Evolutionary conservation across 1,140 invertebrate species (phyloP).

Genomic region (Solenopsis fugax): DNA sequence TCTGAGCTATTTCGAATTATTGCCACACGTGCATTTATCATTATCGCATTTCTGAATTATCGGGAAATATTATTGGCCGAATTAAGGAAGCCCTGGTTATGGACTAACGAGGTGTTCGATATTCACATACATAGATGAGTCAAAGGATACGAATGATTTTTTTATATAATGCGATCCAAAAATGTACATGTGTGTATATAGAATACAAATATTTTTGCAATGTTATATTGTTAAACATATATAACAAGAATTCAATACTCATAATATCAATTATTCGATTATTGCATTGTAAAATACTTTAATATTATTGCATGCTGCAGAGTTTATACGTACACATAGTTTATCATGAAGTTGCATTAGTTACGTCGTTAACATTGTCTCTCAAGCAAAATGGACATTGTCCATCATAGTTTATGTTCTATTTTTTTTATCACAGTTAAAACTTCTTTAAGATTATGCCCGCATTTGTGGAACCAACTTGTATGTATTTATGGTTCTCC

Average conservation of each 20-base stretch:
- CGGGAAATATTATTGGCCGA: neutral
- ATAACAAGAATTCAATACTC: neutral
- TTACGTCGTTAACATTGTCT: neutral
- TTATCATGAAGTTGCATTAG: conserved; percentile 3
- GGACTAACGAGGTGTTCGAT: conserved; percentile 22
- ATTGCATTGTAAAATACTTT: neutral
- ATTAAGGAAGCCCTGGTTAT: neutral
- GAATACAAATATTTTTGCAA: too few species aligned
- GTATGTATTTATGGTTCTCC: neutral
- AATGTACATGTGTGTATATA: neutral
- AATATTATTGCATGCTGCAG: neutral
- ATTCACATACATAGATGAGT: neutral
- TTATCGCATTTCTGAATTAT: conserved; percentile 46
- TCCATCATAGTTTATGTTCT: too few species aligned
- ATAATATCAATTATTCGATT: neutral
- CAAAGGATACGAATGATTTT: conserved; percentile 1
- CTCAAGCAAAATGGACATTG: conserved; percentile 7
- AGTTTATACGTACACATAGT: neutral
- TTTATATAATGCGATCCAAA: neutral
- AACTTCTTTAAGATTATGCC: neutral
- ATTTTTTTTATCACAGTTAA: neutral
- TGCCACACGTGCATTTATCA: neutral
- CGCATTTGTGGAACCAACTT: neutral
- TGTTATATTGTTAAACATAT: too few species aligned
- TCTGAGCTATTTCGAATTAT: neutral